These are phyloP conservation scores for Porites lobata DNA, from an alignment of 92 coral and sea anemone genomes.

Conservation along the genomic window DNA sequence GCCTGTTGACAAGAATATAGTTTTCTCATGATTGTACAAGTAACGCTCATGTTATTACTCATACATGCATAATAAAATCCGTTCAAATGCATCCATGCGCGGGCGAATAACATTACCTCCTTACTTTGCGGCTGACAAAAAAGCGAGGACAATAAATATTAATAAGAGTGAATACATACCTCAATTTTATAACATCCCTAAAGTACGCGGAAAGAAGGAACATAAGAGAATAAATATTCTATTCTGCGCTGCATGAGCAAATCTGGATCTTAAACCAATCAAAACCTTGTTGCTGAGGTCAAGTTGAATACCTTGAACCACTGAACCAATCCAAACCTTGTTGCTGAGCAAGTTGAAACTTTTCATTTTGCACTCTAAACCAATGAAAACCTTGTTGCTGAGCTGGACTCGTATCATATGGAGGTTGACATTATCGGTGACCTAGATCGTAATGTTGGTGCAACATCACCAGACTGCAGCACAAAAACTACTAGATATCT, in stretches of 20 bases:
- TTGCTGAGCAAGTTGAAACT: no score
- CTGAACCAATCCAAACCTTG: no score
- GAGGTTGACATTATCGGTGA: no score
- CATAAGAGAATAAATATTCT: neutral
- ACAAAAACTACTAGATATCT: no score
- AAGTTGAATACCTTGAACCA: no score
- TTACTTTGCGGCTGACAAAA: constrained; percentile 5
- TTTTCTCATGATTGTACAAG: constrained; percentile 6
- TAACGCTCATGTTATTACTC: constrained; percentile 13
- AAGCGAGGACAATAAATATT: constrained; percentile 8
- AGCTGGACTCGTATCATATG: no score
- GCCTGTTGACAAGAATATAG: constrained; percentile 14
- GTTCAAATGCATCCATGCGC: constrained; percentile 12
- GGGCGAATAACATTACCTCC: constrained; percentile 6
- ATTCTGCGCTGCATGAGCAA: constrained; percentile 10
- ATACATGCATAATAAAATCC: constrained; percentile 1
- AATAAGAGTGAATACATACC: constrained; percentile 8
- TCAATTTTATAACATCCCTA: neutral
- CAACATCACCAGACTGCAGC: no score
- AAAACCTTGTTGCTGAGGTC: neutral
- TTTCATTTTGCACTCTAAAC: no score
- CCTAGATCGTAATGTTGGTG: no score
- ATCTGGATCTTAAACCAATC: constrained; percentile 11
- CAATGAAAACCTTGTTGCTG: no score
- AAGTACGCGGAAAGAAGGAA: constrained; percentile 9